phyloP scores from a whole-genome alignment of 2,888 invertebrate genomes.

The Calameuta filiformis region DNA sequence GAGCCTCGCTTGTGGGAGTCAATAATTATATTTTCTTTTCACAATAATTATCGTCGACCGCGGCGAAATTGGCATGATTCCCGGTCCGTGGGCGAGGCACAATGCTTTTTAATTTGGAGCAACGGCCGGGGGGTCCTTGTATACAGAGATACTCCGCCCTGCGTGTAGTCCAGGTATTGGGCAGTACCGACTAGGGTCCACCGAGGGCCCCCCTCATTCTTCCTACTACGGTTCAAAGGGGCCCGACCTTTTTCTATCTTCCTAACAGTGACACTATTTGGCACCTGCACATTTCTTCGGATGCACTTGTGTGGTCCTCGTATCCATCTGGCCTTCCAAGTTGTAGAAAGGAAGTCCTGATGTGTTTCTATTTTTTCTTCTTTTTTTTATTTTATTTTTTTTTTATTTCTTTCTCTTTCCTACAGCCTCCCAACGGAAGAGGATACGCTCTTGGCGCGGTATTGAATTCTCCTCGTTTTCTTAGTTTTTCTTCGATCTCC shows the following conservation, averaged over 20 bases:
- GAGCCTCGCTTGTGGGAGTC: neutral
- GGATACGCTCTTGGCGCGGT: neutral
- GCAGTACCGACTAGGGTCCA: neutral
- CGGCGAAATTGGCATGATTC: slow-evolving; percentile 19
- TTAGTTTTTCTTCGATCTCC: neutral
- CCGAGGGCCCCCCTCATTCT: neutral
- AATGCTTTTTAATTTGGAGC: slow-evolving; percentile 21
- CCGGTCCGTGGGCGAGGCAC: slow-evolving; percentile 8
- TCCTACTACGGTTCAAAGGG: slow-evolving; percentile 12
- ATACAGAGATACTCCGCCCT: neutral
- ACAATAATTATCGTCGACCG: slow-evolving; percentile 16
- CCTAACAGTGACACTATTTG: slow-evolving; percentile 35
- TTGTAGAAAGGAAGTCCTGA: neutral
- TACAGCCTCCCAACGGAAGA: neutral
- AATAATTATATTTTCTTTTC: slow-evolving; percentile 10
- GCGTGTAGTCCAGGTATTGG: neutral
- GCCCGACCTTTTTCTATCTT: slow-evolving; percentile 1
- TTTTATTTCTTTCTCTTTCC: neutral
- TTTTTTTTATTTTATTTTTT: neutral
- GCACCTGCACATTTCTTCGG: slow-evolving; percentile 27
- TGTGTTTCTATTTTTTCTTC: neutral
- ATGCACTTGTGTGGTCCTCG: neutral
- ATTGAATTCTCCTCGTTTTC: neutral
- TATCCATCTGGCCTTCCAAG: neutral
- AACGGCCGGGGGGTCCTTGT: slow-evolving; percentile 12